These are phyloP conservation scores for Anthopleura xanthogrammica DNA, from an alignment of 92 coral and sea anemone species.

Conservation along the genomic window DNA sequence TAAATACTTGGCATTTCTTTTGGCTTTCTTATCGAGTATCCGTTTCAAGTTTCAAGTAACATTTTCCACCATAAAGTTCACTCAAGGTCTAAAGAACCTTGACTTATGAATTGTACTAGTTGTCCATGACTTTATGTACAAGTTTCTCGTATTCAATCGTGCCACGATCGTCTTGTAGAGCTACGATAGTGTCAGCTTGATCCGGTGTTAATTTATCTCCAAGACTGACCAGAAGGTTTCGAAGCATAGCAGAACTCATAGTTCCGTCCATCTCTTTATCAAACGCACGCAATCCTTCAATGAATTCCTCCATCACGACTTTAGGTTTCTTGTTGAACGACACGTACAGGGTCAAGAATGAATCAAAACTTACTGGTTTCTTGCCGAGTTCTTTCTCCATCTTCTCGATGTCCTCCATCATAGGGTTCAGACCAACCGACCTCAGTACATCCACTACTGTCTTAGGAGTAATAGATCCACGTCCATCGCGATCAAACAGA, in stretches of 20 bases:
- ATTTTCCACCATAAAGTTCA: background rate
- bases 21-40: background rate
- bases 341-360: constrained; percentile 77
- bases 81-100: background rate
- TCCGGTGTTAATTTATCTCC: constrained; percentile 75
- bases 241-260: constrained; percentile 76
- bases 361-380: constrained; percentile 58
- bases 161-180: constrained; percentile 62
- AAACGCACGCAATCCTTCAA: constrained; percentile 80
- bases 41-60: background rate
- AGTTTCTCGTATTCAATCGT: constrained; percentile 76
- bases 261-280: constrained; percentile 84
- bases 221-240: constrained; percentile 70
- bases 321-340: constrained; percentile 69
- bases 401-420: constrained; percentile 69
- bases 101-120: background rate
- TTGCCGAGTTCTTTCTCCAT: constrained; percentile 50
- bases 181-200: constrained; percentile 75
- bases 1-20: constrained; percentile 2
- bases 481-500: constrained; percentile 67
- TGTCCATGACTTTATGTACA: constrained; percentile 57
- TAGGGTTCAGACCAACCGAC: constrained; percentile 76
- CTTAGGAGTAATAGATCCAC: constrained; percentile 53
- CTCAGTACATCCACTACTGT: constrained; percentile 57
- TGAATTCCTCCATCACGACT: constrained; percentile 67